Percentiles rank a stretch among this genome's conserved stretches.
phyloP scores from a whole-genome alignment of 2,113 vertebrate species.

The Scophthalmus maximus region DNA sequence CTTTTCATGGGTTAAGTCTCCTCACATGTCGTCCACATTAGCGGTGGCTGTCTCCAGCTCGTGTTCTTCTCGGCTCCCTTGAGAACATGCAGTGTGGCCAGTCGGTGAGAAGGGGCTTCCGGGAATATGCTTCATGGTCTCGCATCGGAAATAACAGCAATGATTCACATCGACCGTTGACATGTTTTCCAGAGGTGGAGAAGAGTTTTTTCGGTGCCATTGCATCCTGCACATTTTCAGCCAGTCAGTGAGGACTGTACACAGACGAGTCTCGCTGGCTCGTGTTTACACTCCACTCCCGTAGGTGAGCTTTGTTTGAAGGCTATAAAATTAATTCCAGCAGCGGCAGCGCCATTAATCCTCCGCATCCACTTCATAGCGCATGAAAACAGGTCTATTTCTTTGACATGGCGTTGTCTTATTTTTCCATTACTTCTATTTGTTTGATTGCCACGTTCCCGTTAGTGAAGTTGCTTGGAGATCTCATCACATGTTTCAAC shows the following conservation, averaged over 20 bases:
- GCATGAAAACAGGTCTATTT: too few species aligned
- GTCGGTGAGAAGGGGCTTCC: constrained; percentile 1
- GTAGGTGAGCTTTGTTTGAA: constrained; percentile 23
- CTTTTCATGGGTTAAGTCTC: neutral
- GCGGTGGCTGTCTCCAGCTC: neutral
- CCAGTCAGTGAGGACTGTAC: neutral
- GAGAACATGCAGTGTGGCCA: too few species aligned
- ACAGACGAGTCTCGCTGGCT: neutral
- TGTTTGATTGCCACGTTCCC: neutral
- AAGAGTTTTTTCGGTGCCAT: constrained; percentile 15
- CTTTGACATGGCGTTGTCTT: neutral
- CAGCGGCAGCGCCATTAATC: neutral
- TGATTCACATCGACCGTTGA: constrained; percentile 21
- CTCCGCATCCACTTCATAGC: too few species aligned
- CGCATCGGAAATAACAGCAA: constrained; percentile 16
- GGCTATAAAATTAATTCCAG: constrained; percentile 18
- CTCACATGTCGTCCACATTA: constrained; percentile 9
- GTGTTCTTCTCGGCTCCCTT: neutral
- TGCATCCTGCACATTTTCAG: constrained; percentile 15
- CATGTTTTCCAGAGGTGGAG: constrained; percentile 19
- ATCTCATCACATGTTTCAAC: too few species aligned
- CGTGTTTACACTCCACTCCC: constrained; percentile 19
- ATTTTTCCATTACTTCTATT: neutral
- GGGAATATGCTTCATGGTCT: constrained; percentile 11
- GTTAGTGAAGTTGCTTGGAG: too few species aligned